Conservation (phyloP, 2,797 vertebrate genomes). For the Crax fasciolata region DNA sequence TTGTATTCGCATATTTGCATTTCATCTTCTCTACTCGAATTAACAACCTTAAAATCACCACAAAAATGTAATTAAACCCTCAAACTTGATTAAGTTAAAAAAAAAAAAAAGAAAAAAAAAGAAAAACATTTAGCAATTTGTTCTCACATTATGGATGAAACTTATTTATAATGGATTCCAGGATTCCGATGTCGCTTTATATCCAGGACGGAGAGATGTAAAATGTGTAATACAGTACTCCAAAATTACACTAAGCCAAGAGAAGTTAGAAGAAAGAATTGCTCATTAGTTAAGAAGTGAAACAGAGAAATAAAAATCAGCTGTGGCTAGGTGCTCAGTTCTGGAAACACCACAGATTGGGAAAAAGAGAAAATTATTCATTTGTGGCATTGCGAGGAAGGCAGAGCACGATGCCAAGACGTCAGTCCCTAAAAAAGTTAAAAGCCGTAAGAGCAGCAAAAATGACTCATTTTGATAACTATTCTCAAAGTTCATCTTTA, state of each 20-base stretch:
- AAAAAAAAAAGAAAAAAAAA: not conserved
- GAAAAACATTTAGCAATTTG: not conserved
- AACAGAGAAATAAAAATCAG: not conserved
- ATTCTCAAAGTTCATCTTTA: not conserved
- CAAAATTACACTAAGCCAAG: not conserved
- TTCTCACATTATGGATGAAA: not conserved
- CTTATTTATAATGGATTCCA: not conserved
- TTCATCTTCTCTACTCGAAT: constrained; percentile 18
- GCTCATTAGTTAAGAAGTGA: not conserved
- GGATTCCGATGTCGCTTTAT: not conserved
- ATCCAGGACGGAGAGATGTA: not conserved
- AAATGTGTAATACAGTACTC: not conserved
- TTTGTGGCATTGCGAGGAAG: not conserved
- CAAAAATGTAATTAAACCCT: constrained; percentile 49
- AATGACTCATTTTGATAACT: not conserved
- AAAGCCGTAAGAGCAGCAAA: not conserved
- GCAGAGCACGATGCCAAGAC: not conserved
- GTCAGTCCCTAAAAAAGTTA: not conserved
- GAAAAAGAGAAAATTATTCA: not conserved
- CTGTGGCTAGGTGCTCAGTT: not conserved
- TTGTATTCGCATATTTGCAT: not conserved
- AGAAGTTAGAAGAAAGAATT: not conserved
- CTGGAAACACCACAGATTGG: not conserved
- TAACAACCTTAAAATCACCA: not conserved
- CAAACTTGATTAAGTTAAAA: constrained; percentile 6